Evolutionary conservation across 2,888 invertebrate species (phyloP).

Genomic region (Julus scandinavius): DNA sequence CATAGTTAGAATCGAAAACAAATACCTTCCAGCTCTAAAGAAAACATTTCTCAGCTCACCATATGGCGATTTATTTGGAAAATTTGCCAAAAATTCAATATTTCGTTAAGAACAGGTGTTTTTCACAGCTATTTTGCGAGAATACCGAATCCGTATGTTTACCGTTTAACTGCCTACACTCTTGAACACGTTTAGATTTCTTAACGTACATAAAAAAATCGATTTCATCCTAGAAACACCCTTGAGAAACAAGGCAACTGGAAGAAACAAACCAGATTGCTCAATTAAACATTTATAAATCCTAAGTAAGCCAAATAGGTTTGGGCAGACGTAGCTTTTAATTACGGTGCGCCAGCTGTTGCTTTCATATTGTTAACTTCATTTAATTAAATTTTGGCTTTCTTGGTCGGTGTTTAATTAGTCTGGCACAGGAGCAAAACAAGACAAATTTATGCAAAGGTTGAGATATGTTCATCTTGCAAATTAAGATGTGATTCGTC

Average conservation of each 20-base stretch:
- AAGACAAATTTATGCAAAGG: not conserved
- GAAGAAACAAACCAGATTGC: slow-evolving; percentile 15
- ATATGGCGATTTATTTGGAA: not conserved
- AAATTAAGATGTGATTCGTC: not conserved
- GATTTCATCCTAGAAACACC: not conserved
- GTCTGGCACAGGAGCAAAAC: not conserved
- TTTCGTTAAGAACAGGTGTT: not conserved
- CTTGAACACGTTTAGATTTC: not conserved
- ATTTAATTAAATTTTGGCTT: slow-evolving; percentile 20
- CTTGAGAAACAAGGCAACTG: not conserved
- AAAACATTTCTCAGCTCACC: too few species aligned
- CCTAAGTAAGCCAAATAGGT: slow-evolving; percentile 23
- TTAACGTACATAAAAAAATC: not conserved
- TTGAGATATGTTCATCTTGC: not conserved
- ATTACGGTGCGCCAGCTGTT: not conserved
- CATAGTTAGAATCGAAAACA: too few species aligned
- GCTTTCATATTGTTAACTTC: not conserved
- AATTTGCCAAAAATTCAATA: not conserved
- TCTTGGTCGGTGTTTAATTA: not conserved
- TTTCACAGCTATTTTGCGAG: not conserved
- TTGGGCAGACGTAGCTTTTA: not conserved
- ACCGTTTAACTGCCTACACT: not conserved
- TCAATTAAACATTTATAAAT: slow-evolving; percentile 25
- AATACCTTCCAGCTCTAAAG: too few species aligned
- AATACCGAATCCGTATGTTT: not conserved